Evolutionary conservation across 2,113 vertebrate species (phyloP).

Genomic region (Turdus rufiventris): DNA sequence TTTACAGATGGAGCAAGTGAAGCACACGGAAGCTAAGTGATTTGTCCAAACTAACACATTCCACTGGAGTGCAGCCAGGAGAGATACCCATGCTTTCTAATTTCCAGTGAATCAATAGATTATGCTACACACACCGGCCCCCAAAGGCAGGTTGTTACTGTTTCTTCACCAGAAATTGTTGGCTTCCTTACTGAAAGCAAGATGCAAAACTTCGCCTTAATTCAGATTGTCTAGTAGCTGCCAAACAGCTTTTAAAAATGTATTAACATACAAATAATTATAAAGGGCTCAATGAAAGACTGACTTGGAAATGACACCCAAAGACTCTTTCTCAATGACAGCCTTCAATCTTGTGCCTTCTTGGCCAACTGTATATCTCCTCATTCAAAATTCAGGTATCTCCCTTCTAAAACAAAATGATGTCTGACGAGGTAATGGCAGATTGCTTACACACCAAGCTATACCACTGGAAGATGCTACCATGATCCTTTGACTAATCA

Average conservation of each 20-base stretch:
- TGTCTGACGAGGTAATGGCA: background rate
- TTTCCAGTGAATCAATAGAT: conserved; percentile 36
- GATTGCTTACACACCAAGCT: background rate
- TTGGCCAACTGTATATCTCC: background rate
- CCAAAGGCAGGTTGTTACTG: background rate
- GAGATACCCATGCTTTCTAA: conserved; percentile 16
- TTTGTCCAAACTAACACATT: conserved; percentile 47
- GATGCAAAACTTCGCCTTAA: conserved; percentile 12
- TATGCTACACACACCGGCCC: conserved; percentile 2
- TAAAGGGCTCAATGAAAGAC: background rate
- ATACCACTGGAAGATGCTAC: background rate
- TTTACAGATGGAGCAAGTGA: conserved; percentile 60
- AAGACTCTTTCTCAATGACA: background rate
- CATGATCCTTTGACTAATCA: background rate
- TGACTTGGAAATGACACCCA: background rate
- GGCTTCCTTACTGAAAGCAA: conserved; percentile 12
- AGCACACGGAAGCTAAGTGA: conserved; percentile 45
- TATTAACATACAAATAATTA: background rate
- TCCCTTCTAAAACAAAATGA: background rate
- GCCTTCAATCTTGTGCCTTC: background rate
- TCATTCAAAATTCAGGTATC: background rate
- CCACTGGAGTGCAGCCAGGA: conserved; percentile 34
- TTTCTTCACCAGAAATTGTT: conserved; percentile 1
- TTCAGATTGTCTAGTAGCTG: conserved; percentile 9
- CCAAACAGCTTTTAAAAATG: background rate